Evolutionary conservation across 2,888 invertebrate species (phyloP).

Genomic region (Pandemis cinnamomeana): DNA sequence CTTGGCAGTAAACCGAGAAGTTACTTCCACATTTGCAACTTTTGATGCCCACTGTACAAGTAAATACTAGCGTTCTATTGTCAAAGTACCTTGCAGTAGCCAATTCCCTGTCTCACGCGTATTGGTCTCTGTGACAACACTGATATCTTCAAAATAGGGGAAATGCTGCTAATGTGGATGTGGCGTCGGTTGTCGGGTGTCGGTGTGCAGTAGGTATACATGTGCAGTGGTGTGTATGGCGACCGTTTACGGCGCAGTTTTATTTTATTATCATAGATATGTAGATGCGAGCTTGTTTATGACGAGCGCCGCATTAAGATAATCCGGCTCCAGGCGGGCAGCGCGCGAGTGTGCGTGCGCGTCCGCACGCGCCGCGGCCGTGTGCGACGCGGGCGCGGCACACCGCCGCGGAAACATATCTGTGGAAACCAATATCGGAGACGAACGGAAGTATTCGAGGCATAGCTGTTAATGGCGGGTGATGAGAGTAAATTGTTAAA

Average conservation of each 20-base stretch:
- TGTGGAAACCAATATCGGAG: neutral
- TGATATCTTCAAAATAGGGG: too few relatives aligned
- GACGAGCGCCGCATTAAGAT: slow-evolving; percentile 19
- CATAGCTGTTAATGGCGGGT: too few relatives aligned
- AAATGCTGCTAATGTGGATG: neutral
- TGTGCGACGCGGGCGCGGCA: neutral
- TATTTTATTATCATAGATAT: slow-evolving; percentile 39
- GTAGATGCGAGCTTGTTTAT: slow-evolving; percentile 37
- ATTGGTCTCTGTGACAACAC: too few relatives aligned
- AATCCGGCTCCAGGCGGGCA: neutral
- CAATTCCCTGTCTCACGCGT: too few relatives aligned
- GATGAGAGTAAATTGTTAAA: too few relatives aligned
- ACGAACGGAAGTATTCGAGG: too few relatives aligned
- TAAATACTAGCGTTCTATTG: too few relatives aligned
- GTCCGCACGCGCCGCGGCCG: neutral
- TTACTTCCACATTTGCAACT: too few relatives aligned
- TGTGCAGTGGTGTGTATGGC: neutral
- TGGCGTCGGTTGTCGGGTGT: too few relatives aligned
- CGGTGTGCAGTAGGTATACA: neutral
- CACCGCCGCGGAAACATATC: neutral
- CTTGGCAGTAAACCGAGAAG: too few relatives aligned
- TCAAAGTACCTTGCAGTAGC: too few relatives aligned
- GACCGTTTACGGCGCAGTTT: slow-evolving; percentile 11
- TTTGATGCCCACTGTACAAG: too few relatives aligned
- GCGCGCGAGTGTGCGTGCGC: neutral